Evolutionary conservation across 2,113 vertebrate genomes (phyloP).

Genomic region (Nasalis larvatus): DNA sequence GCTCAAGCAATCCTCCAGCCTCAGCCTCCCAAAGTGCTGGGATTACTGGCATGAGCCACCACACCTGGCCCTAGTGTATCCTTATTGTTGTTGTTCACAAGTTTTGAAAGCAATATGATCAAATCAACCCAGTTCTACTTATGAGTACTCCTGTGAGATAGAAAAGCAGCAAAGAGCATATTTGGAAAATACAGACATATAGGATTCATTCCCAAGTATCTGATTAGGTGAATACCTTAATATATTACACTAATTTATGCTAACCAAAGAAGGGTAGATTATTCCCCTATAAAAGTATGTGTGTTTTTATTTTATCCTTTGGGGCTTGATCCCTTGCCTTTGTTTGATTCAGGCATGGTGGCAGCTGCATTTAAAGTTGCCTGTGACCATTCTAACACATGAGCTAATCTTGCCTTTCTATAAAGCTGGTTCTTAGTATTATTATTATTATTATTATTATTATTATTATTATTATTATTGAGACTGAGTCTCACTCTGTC

Average conservation of each 20-base stretch:
- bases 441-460: too few species aligned
- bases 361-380: not conserved
- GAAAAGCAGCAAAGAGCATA: not conserved
- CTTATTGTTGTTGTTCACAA: not conserved
- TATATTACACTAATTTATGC: not conserved
- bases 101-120: not conserved
- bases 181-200: not conserved
- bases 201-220: not conserved
- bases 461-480: too few species aligned
- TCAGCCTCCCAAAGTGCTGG: not conserved
- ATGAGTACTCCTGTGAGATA: not conserved
- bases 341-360: not conserved
- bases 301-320: slow-evolving; percentile 7
- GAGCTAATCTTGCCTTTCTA: not conserved
- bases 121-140: not conserved
- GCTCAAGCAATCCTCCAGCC: not conserved
- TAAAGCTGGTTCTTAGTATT: not conserved
- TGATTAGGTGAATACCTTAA: not conserved
- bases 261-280: not conserved
- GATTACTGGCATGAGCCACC: not conserved
- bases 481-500: too few species aligned
- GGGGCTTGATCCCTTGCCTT: not conserved
- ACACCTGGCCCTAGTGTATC: not conserved
- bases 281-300: not conserved
- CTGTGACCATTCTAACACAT: not conserved